These are phyloP conservation scores for Dicaeum eximium DNA, from an alignment of 2,113 vertebrate species.

Conservation along the genomic window DNA sequence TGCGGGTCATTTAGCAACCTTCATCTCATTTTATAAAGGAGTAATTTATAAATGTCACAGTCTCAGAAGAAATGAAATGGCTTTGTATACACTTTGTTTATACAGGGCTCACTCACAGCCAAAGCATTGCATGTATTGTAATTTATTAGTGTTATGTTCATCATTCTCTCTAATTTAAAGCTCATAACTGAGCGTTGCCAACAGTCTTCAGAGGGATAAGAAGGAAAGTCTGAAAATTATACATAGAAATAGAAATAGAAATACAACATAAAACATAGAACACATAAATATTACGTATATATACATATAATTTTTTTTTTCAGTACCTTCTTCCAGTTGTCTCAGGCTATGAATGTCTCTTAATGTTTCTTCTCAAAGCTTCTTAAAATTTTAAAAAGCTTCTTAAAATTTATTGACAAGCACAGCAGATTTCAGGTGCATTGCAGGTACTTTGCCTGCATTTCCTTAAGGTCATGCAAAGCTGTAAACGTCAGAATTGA, in stretches of 20 bases:
- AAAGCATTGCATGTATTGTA: neutral
- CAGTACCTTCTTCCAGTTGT: neutral
- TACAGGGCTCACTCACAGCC: neutral
- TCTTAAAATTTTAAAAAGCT: too few relatives aligned
- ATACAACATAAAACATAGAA: too few relatives aligned
- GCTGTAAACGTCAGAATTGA: neutral
- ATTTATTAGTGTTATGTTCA: neutral
- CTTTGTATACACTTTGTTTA: slow-evolving; percentile 17
- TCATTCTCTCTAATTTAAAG: neutral
- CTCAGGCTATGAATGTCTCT: neutral
- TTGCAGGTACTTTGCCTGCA: slow-evolving; percentile 6
- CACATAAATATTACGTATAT: too few relatives aligned
- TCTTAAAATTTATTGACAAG: neutral
- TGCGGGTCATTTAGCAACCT: slow-evolving; percentile 18
- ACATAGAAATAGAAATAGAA: too few relatives aligned
- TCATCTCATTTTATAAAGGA: slow-evolving; percentile 53
- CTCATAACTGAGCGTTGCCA: neutral
- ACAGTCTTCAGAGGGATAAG: neutral
- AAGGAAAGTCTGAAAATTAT: neutral
- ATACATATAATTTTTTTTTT: neutral
- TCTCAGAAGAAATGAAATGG: slow-evolving; percentile 47
- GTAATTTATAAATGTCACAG: slow-evolving; percentile 53
- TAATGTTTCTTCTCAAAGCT: neutral
- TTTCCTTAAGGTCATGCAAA: neutral
- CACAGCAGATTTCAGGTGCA: neutral